phyloP scores from a whole-genome alignment of 1,140 invertebrate genomes.

The Aleiodes sp. region DNA sequence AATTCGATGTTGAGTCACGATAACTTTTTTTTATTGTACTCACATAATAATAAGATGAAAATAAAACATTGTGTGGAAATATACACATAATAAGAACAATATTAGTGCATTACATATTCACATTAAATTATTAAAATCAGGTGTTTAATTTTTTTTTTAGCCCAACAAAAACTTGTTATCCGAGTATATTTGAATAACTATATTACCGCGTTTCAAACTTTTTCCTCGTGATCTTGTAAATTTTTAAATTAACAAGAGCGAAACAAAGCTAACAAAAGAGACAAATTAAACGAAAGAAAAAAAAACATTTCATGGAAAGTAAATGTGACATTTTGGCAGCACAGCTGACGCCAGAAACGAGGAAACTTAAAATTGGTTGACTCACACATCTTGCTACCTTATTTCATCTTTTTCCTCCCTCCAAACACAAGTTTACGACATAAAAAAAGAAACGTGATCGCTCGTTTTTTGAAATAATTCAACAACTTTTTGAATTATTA shows the following conservation, averaged over 20 bases:
- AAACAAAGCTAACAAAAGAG: background rate
- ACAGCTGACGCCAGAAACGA: slow-evolving; percentile 5
- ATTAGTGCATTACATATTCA: too few relatives aligned
- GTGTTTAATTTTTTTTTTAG: too few relatives aligned
- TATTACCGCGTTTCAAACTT: background rate
- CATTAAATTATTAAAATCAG: too few relatives aligned
- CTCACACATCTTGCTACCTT: background rate
- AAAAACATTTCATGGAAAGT: background rate
- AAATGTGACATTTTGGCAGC: slow-evolving; percentile 1
- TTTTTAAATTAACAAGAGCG: background rate
- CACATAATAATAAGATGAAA: too few relatives aligned
- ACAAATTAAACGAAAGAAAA: background rate
- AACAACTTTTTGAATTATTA: too few relatives aligned
- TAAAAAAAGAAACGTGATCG: too few relatives aligned
- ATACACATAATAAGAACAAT: too few relatives aligned
- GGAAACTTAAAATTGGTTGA: slow-evolving; percentile 12
- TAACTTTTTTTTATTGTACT: too few relatives aligned
- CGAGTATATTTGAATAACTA: background rate
- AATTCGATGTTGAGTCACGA: too few relatives aligned
- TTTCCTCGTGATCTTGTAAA: slow-evolving; percentile 2
- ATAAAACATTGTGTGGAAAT: too few relatives aligned
- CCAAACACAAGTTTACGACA: too few relatives aligned
- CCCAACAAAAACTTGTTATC: background rate
- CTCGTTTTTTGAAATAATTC: too few relatives aligned
- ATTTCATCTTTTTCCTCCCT: background rate